Base-by-base conservation (phyloP, 2,113 vertebrate genomes). In the Sorex araneus region DNA sequence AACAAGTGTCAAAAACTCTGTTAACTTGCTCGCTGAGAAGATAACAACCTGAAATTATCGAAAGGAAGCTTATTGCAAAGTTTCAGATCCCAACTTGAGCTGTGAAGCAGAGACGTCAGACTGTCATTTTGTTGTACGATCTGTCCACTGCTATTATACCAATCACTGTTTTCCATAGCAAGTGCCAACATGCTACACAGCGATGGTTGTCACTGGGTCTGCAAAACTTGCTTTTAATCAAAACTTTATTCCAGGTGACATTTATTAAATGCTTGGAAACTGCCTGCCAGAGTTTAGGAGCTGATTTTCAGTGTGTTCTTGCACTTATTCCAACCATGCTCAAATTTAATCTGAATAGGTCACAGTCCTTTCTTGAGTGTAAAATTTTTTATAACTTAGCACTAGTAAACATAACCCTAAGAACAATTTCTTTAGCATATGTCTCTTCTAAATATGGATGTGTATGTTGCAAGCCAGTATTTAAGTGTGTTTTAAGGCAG, bases 101-200 rank as follows among this genome's bases (percentile, higher is more conserved):
- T 40, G 40, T 28, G 19, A 64, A 50, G 23, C 54, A 32, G 70
- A 34, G 4, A 30, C 15, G 28, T 77, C 21, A 50, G 30, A 30
- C 32, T 27, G 34, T 27, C 15, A 13, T 8, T 70, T 47, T 47
- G 3, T 71, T 71, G 1, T n/a, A 47, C 86, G 8, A 28, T 32
- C 19, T 63, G 5, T 13, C n/a, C 15, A 12, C 25, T 50, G 6
- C 8, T 67, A 1, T 34, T 36, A 66, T 19, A 50, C 21, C 6
- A 28, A 19, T 19, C 8, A 30, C 1, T 54, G 3, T 73, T 93
- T 23, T 43, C 21, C 23, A 10, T 69, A 10, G 13, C 28, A 27
- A 43, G 30, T 30, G 12, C 19, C 9, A 3, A 32, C 2, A 2
- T 66, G 1, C 47, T 50, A 0, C 3, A 8, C 18, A 27, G 15